Evolutionary conservation across 2,797 vertebrate genomes (phyloP).

Genomic region (Sebastes taczanowskii): DNA sequence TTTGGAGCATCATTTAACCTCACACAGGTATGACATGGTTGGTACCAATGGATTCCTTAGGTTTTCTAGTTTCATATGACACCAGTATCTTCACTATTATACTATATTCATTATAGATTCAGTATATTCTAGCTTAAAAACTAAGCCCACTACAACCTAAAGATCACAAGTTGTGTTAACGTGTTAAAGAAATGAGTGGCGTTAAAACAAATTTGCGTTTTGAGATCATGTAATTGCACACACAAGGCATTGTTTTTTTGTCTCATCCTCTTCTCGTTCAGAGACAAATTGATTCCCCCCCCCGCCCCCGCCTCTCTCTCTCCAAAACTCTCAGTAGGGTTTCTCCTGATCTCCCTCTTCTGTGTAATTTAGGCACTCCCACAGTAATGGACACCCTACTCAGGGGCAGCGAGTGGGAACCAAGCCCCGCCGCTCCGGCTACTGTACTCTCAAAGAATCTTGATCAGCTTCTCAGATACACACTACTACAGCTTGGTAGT

Average conservation of each 20-base stretch:
- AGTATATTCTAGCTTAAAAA: too few relatives aligned
- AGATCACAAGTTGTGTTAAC: too few relatives aligned
- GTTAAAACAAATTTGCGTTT: not conserved
- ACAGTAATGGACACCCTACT: conserved; percentile 70
- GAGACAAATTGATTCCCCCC: conserved; percentile 43
- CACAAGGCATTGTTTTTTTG: not conserved
- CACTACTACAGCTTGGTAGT: not conserved
- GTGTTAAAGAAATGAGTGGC: too few relatives aligned
- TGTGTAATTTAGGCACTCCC: conserved; percentile 64
- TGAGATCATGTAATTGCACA: conserved; percentile 4
- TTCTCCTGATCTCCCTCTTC: conserved; percentile 51
- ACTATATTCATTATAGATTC: too few relatives aligned
- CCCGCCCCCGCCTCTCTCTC: too few relatives aligned
- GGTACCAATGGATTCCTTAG: too few relatives aligned
- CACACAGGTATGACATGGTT: too few relatives aligned
- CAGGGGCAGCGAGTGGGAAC: conserved; percentile 48
- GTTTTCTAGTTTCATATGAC: too few relatives aligned
- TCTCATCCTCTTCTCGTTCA: conserved; percentile 13
- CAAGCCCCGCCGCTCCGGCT: conserved; percentile 27
- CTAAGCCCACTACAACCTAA: too few relatives aligned
- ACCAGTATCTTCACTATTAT: too few relatives aligned
- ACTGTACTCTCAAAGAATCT: conserved; percentile 43
- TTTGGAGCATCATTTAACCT: too few relatives aligned
- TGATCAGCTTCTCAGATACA: conserved; percentile 37
- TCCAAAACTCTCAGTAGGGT: conserved; percentile 41